A percentile compares a stretch with the other conserved stretches of the same genome.
These are phyloP conservation scores for Anticlea derivata DNA, from an alignment of 2,888 invertebrate species.

Conservation along the genomic window DNA sequence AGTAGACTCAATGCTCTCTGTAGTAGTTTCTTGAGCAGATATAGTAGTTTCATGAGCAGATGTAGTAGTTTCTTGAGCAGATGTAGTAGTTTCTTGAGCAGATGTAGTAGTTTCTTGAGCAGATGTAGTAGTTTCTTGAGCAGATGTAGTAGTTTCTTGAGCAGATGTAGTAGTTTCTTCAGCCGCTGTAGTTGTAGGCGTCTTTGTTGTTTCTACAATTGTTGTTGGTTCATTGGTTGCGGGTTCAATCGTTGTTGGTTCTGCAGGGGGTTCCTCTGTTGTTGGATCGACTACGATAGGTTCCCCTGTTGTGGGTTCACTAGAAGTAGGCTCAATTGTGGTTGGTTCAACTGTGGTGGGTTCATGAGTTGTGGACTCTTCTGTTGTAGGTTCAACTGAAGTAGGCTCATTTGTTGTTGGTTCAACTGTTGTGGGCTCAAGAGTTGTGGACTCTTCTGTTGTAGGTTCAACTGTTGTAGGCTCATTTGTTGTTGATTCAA, in stretches of 20 bases:
- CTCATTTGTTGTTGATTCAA: constrained; percentile 1
- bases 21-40: neutral
- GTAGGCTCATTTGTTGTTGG: constrained; percentile 9
- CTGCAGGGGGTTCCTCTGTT: neutral
- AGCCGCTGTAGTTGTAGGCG: neutral
- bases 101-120: neutral
- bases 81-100: neutral
- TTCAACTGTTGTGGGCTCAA: neutral
- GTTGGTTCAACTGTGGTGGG: constrained; percentile 6
- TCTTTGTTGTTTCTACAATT: neutral
- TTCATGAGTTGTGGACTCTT: constrained; percentile 2
- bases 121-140: neutral
- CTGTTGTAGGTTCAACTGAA: constrained; percentile 6
- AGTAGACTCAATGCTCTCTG: constrained; percentile 17
- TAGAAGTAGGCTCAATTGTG: constrained; percentile 4
- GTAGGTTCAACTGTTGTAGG: constrained; percentile 6
- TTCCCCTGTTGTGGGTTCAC: neutral
- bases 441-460: constrained; percentile 3
- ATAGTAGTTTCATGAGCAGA: neutral
- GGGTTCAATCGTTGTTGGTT: constrained; percentile 2
- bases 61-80: neutral
- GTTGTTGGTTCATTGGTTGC: no score
- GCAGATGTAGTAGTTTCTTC: neutral
- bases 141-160: neutral
- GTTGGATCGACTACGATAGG: no score